Evolutionary conservation across 1,140 invertebrate genomes (phyloP), one percentile per base, ranked within the genome.

Genomic region (Nixonia krombeini): DNA sequence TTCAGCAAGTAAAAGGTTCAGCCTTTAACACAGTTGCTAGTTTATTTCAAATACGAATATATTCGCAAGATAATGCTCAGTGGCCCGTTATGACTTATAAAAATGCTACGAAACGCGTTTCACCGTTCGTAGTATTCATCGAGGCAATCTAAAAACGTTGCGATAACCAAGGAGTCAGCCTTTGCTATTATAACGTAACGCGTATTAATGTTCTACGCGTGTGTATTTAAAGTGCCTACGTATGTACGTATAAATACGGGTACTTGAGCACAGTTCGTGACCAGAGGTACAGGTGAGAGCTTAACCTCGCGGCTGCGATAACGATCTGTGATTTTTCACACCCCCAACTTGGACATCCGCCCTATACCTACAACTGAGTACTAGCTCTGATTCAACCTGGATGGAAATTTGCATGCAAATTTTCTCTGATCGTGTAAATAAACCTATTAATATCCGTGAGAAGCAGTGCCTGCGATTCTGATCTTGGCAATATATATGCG

Each of bases 341-440:
- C 55, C 42, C 28, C 6, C 3, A 9, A 31, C 53, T 15, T 45
- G 59, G 50, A 53, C 56, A 45, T 55, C 53, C 45, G 50, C 47
- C 55, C 55, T 25, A 38, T 37, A 9, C 17, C 55, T 41, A 50
- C 45, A 49, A 55, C 9, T 50, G 44, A n/a, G 31, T 63, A 42
- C 52, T 41, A 18, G 8, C 46, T 47, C 35, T 52, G 47, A 62
- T 57, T 49, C 49, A 62, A 57, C 53, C 46, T 57, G 58, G 52
- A 57, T 52, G 46, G 25, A 44, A 45, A 58, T 71, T 67, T 71
- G 58, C 58, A 72, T 72, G 59, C 53, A 64, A 68, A 72, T 72
- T 68, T 68, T 72, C 52, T 31, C 56, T 52, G n/a, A 44, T 42
- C 58, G 44, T 55, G 59, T 68, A 68, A 72, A 72, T 72, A 68